Percentiles rank a stretch among this genome's conserved stretches.
Evolutionary conservation across 2,113 vertebrate genomes (phyloP).

Genomic region (Apodemus speciosus): DNA sequence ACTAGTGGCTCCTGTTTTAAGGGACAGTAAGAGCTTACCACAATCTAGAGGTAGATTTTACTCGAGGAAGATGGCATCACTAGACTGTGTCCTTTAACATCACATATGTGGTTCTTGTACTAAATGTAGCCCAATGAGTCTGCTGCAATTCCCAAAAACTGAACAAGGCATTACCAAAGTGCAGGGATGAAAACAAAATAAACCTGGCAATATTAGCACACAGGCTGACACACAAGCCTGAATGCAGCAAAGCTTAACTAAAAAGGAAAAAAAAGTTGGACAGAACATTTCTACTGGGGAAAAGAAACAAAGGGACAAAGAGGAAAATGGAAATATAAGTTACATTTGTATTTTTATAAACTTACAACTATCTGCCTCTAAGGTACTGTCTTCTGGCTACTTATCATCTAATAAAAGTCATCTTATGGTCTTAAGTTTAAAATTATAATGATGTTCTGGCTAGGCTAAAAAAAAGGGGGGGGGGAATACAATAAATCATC

Average conservation of each 20-base stretch:
- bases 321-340: constrained; percentile 72
- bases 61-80: constrained; percentile 69
- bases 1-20: constrained; percentile 79
- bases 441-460: constrained; percentile 81
- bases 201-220: constrained; percentile 52
- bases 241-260: constrained; percentile 62
- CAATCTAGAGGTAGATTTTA: constrained; percentile 78
- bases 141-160: constrained; percentile 35
- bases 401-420: constrained; percentile 83
- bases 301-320: constrained; percentile 59
- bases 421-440: constrained; percentile 81
- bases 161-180: constrained; percentile 42
- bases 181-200: constrained; percentile 17
- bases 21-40: constrained; percentile 77
- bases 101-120: constrained; percentile 23
- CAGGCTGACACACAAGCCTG: constrained; percentile 61
- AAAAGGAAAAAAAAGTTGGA: constrained; percentile 64
- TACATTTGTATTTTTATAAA: constrained; percentile 82
- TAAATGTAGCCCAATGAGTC: background rate
- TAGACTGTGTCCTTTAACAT: constrained; percentile 64
- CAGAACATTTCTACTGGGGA: constrained; percentile 63
- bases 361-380: constrained; percentile 82
- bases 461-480: constrained; percentile 75
- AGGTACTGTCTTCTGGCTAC: constrained; percentile 82
- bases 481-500: constrained; percentile 73